phyloP scores from a whole-genome alignment of 2,113 vertebrate genomes.

The Potamarius usumacintae region DNA sequence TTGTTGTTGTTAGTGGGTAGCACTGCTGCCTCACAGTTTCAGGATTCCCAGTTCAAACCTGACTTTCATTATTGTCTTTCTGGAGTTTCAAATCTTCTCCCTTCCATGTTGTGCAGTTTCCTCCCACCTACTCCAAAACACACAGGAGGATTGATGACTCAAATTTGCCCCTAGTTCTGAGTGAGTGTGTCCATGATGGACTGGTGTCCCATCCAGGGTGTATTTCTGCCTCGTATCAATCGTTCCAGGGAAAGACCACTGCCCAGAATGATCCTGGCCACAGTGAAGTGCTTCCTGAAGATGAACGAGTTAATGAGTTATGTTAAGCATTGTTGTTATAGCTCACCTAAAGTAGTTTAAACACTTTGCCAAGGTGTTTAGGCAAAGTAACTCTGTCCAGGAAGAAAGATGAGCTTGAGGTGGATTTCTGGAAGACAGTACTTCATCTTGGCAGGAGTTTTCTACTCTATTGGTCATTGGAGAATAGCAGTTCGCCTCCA shows the following conservation, averaged over 20 bases:
- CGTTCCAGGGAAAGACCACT: background rate
- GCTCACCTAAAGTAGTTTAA: too few species aligned
- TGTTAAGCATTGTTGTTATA: background rate
- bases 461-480: conserved; percentile 4
- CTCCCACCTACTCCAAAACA: background rate
- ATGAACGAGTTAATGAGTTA: background rate
- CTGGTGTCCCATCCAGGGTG: background rate
- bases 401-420: background rate
- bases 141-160: background rate
- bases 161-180: background rate
- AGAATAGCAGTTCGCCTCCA: background rate
- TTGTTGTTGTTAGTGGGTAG: background rate
- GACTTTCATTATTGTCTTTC: background rate
- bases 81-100: background rate
- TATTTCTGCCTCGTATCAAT: too few species aligned
- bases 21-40: background rate
- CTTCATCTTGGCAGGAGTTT: conserved; percentile 18
- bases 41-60: background rate
- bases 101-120: background rate
- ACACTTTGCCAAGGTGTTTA: background rate
- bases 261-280: background rate
- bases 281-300: background rate
- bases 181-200: background rate
- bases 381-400: background rate
- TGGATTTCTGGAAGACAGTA: conserved; percentile 7